phyloP scores from a whole-genome alignment of 2,113 vertebrate genomes.

The Strix aluco region DNA sequence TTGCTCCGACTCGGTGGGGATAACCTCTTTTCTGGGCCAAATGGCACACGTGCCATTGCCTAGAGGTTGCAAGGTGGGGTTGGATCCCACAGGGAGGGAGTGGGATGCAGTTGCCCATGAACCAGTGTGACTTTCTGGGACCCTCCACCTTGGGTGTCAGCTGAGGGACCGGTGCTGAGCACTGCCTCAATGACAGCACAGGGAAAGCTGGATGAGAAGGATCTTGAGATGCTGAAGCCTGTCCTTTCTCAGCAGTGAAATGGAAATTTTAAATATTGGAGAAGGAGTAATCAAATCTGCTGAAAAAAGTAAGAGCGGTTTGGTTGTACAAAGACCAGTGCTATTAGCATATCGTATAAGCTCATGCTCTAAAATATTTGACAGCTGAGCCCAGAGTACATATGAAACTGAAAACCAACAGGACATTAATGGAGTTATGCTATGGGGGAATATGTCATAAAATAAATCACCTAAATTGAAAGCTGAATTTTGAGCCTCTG shows the following conservation, averaged over 20 bases:
- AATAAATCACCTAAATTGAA: background rate
- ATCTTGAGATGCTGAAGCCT: background rate
- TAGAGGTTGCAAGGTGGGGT: background rate
- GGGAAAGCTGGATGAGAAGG: background rate
- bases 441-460: background rate
- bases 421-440: background rate
- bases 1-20: rapidly evolving
- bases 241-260: background rate
- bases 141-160: background rate
- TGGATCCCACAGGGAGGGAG: background rate
- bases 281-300: background rate
- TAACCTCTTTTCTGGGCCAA: background rate
- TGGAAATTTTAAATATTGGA: background rate
- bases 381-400: background rate
- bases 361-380: background rate
- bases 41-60: rapidly evolving
- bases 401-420: background rate
- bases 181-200: background rate
- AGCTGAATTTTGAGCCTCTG: background rate
- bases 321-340: background rate
- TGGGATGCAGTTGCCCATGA: background rate
- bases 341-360: background rate
- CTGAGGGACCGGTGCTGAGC: background rate
- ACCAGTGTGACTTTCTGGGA: rapidly evolving
- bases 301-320: background rate